Evolutionary conservation across 2,888 invertebrate species (phyloP), one percentile per base, ranked within the genome.

Genomic region (Lochmaea capreae): DNA sequence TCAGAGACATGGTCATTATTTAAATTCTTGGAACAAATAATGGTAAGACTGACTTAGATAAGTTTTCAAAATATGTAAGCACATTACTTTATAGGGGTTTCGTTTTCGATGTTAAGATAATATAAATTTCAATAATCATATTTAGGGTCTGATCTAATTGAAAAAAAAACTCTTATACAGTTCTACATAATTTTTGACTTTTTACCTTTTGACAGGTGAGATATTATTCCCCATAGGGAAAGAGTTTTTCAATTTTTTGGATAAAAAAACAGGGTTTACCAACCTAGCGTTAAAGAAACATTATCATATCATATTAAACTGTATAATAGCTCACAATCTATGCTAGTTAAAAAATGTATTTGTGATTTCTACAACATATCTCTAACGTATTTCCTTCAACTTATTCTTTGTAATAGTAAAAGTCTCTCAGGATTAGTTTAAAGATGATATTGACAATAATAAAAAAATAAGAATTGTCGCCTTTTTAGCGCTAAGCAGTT

Each of bases 401-500:
- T 33, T 39, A 39, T 39, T 33, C 6, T 33, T 39, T 39, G 54
- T 46, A 43, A 8, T 58, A 67, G 18, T 67, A 22, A 46, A n/a
- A 26, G 33, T 16, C 39, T 3, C 22, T 67, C 63, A 67, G 63
- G 59, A 68, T 65, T 68, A 73, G 54, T 49, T 72, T 12, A 43
- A 54, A 67, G 33, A 43, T 26, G 62, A 52, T 46, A 66, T 46
- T 71, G 72, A 75, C 72, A 72, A 75, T 75, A 75, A 74, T 74
- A 43, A 66, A 61, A 46, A 75, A 66, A 62, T 66, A 70, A 54
- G 43, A 63, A 63, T 43, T 63, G 62, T 43, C 62, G 62, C 62
- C 62, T 63, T 63, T 33, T 66, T 58, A 68, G 73, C 58, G 26
- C 68, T 68, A 71, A 63, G 72, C 68, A 71, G 65, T 65, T 72